Base-by-base conservation (phyloP, 2,888 invertebrate species). In the Tortricodes alternella region DNA sequence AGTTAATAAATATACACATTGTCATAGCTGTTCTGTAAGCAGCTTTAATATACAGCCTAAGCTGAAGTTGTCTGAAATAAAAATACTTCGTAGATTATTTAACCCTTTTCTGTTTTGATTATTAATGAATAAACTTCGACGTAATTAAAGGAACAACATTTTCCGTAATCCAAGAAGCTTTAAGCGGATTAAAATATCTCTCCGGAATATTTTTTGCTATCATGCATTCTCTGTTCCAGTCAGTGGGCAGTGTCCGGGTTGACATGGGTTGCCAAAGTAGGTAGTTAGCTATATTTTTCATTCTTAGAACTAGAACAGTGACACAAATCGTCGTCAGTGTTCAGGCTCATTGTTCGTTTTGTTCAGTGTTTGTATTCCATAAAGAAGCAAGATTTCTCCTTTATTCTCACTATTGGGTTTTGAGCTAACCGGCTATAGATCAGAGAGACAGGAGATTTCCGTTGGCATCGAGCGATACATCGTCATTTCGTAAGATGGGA, bases 211-310 rank as follows among this genome's bases (percentile, higher is more conserved):
- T 56, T 56, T 56, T 56, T 56, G 50, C 44, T 15, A 49, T 35
- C 56, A 43, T 43, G 39, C 15, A 41, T 38, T 16, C 46, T 39
- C 11, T 41, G 32, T 52, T n/a, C 15, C 23, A 43, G 27, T 39
- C 41, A 35, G 18, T 29, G 29, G 34, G 35, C 43, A 43, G 34
- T 19, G 27, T 49, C 49, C 41, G 38, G 21, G 46, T 32, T 56
- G 56, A 56, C 56, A 44, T 44, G 56, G 56, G 56, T 56, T 56
- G 32, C 44, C 50, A 56, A 56, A 56, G 56, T 56, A 56, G 37
- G 56, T 38, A 50, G 55, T 56, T 49, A 44, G 56, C 49, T 56
- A 44, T 50, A 56, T 50, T 56, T 56, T 56, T 50, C 49, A 56
- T 50, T 50, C 56, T 56, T 56, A 56, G 50, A 56, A 56, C 56